Percentiles rank a stretch among this genome's conserved stretches.
Conservation (phyloP, 2,113 vertebrate genomes). For the Sturnus vulgaris region DNA sequence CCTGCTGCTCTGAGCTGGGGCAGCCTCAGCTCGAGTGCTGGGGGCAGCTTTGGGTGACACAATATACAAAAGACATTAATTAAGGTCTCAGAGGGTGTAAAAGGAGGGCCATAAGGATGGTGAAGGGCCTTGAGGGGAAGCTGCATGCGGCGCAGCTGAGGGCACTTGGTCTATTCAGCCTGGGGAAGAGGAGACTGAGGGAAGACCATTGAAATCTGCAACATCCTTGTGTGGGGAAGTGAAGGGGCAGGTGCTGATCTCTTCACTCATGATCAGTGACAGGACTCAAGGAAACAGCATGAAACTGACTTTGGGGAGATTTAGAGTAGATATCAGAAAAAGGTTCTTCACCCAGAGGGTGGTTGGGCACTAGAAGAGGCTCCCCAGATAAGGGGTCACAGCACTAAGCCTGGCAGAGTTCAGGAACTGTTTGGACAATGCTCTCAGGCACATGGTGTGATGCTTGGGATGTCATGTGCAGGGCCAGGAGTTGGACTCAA, state of each 20-base stretch:
- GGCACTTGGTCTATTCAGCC: not conserved
- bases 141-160: not conserved
- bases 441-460: not conserved
- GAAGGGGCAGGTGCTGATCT: not conserved
- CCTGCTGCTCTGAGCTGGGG: not conserved
- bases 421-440: not conserved
- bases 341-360: not conserved
- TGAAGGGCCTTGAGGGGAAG: not conserved
- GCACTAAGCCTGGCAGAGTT: not conserved
- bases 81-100: not conserved
- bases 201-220: not conserved
- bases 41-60: not conserved
- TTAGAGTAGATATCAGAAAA: not conserved
- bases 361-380: not conserved
- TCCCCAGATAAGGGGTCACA: not conserved
- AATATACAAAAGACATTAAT: not conserved
- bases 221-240: not conserved
- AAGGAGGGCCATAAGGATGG: not conserved
- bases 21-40: rapidly evolving
- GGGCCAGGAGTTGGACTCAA: not conserved
- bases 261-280: not conserved
- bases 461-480: not conserved
- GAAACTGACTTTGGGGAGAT: not conserved
- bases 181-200: not conserved
- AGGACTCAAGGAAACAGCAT: not conserved